Percentiles rank a stretch among this genome's conserved stretches.
Conservation (phyloP, 2,113 vertebrate genomes). For the Callipepla squamata region DNA sequence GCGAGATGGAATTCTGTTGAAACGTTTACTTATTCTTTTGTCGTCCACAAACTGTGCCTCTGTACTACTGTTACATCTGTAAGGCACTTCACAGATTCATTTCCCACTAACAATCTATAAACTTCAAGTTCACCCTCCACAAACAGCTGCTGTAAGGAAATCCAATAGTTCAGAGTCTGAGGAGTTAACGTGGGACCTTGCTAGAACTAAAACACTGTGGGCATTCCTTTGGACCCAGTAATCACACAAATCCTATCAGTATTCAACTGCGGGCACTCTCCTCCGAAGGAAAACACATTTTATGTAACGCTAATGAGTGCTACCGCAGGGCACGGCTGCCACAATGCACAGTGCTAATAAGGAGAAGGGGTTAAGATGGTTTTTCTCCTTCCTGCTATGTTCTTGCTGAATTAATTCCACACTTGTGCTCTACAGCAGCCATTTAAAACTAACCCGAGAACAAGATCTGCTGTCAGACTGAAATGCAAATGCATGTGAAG, state of each 20-base stretch:
- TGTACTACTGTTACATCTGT: background rate
- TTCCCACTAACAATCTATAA: background rate
- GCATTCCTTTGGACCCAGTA: background rate
- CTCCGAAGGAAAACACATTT: background rate
- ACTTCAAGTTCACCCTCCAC: background rate
- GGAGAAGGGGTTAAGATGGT: background rate
- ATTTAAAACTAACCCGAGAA: background rate
- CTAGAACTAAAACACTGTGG: background rate
- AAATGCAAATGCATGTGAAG: background rate
- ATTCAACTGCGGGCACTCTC: background rate
- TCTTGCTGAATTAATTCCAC: background rate
- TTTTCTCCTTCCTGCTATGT: background rate
- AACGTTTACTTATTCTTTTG: background rate
- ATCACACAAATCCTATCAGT: accelerated
- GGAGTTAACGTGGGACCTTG: background rate
- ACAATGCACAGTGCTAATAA: background rate
- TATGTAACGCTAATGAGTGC: background rate
- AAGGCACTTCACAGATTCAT: background rate
- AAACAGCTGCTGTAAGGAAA: background rate
- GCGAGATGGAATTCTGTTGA: too few species aligned
- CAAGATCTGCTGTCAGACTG: background rate
- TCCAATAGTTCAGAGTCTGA: background rate
- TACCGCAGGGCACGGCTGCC: background rate
- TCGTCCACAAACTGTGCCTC: background rate
- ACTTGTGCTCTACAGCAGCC: background rate